These are phyloP conservation scores for Philopotamus ludificatus DNA, from an alignment of 1,140 invertebrate species.

Conservation along the genomic window DNA sequence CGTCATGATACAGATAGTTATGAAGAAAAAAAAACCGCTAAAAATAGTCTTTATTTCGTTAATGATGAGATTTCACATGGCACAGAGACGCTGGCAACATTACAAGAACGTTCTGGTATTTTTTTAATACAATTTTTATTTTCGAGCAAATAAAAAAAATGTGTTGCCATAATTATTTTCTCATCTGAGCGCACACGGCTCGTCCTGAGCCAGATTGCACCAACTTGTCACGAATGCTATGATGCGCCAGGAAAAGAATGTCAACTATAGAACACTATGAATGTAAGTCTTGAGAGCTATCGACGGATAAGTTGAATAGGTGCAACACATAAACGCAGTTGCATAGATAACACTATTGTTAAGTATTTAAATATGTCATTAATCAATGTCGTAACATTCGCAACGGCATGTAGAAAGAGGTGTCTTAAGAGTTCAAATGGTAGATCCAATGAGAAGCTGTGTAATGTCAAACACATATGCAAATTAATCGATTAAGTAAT, in stretches of 20 bases:
- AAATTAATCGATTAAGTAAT: too few species aligned
- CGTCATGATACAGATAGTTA: slow-evolving; percentile 4
- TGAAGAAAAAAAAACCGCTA: not conserved
- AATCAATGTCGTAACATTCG: not conserved
- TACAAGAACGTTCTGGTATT: slow-evolving; percentile 23
- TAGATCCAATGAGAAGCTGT: too few species aligned
- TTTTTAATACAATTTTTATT: slow-evolving; percentile 11
- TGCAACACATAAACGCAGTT: not conserved
- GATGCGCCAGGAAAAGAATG: not conserved
- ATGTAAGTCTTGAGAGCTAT: not conserved
- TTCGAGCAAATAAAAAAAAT: slow-evolving; percentile 37
- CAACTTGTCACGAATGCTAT: not conserved
- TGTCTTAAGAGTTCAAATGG: too few species aligned
- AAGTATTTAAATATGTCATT: not conserved
- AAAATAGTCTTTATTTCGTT: slow-evolving; percentile 34
- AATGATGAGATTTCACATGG: slow-evolving; percentile 38
- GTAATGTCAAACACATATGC: too few species aligned
- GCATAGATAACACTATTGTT: not conserved
- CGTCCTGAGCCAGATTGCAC: not conserved
- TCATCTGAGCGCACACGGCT: slow-evolving; percentile 35
- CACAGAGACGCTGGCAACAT: slow-evolving; percentile 10
- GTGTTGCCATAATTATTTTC: slow-evolving; percentile 41
- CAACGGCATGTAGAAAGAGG: not conserved
- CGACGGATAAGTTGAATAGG: slow-evolving; percentile 13
- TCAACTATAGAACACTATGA: not conserved